Base-by-base conservation (phyloP, 64 coral and sea anemone species). In the Dendrophyllia cribrosa region DNA sequence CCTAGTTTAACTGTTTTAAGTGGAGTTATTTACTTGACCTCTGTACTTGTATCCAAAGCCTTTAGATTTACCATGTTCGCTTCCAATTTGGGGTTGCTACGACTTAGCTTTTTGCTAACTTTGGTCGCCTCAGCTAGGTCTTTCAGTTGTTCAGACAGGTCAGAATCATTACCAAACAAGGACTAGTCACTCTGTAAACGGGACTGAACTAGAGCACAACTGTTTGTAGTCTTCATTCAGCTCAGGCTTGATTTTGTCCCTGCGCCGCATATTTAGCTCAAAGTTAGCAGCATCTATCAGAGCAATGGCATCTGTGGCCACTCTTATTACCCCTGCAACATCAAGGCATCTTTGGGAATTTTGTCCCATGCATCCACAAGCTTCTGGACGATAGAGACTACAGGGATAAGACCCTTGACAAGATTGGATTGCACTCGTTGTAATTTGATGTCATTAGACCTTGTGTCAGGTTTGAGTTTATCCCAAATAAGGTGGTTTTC, bases 81-180 rank as follows among this genome's bases (percentile, higher is more conserved):
- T 56, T 76, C 70, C 72, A 43, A 10, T 74, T 74, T 74, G 14
- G 72, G 72, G 72, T 47, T 74, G 53, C 44, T 52, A 1, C 59
- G 8, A 12, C 13, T 6, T 71, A 75, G 15, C 22, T 64, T 88
- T 75, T 87, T 87, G 12, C 47, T 87, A 23, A 87, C 85, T 56
- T 87, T 88, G 23, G 86, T 88, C 14, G 70, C 86, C 34, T 88
- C 86, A 6, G 86, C 86, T 17, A 88, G 58, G 52, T 88, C 56
- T 76, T 88, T 88, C 14, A 75, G 26, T 15, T 75, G 86, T 59
- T 76, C 50, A 45, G 68, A 59, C 22, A 87, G 19, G 16, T 87
- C 85, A 8, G 87, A 25, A 75, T 88, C 87, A 76, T 88, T 59
- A 14, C 87, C 58, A 74, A 88, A 88, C 26, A 77, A 24, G 51